These are phyloP conservation scores for Chelidonichthys spinosus DNA, from an alignment of 2,797 vertebrate genomes.

Conservation along the genomic window DNA sequence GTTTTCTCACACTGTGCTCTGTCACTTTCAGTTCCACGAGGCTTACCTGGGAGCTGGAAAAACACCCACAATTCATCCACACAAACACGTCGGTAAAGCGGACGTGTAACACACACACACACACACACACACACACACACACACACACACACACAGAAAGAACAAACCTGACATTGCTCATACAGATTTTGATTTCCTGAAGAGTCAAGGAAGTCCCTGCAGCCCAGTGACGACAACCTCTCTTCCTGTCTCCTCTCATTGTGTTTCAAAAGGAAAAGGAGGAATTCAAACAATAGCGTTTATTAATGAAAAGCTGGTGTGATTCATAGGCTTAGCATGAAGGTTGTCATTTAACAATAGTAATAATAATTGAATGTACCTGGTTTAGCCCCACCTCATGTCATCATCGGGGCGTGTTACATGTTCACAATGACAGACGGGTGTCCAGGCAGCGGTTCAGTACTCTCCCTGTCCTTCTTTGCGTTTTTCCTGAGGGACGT, in stretches of 20 bases:
- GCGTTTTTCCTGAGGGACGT: not conserved
- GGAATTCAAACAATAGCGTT: conserved; percentile 57
- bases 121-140: conserved; percentile 21
- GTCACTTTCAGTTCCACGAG: conserved; percentile 51
- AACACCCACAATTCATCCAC: conserved; percentile 43
- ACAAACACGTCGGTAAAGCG: conserved; percentile 18
- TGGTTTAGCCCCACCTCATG: conserved; percentile 30
- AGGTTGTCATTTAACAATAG: conserved; percentile 44
- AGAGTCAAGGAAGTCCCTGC: conserved; percentile 70
- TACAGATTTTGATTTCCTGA: conserved; percentile 68
- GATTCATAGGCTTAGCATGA: conserved; percentile 33
- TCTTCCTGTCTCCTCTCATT: conserved; percentile 74
- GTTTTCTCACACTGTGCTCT: conserved; percentile 83
- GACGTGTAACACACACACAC: conserved; percentile 34
- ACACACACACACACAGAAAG: not conserved
- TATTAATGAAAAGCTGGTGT: conserved; percentile 50
- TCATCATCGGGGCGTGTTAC: conserved; percentile 12
- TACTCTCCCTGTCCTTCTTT: conserved; percentile 1
- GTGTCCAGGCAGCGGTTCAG: conserved; percentile 4
- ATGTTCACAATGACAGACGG: not conserved
- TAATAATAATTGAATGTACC: not conserved
- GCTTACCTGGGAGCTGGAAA: conserved; percentile 62
- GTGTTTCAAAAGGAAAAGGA: conserved; percentile 58
- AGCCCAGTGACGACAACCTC: conserved; percentile 65
- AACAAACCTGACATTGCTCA: conserved; percentile 42